Conservation (phyloP, 2,888 invertebrate species). For the Melieria omissa region DNA sequence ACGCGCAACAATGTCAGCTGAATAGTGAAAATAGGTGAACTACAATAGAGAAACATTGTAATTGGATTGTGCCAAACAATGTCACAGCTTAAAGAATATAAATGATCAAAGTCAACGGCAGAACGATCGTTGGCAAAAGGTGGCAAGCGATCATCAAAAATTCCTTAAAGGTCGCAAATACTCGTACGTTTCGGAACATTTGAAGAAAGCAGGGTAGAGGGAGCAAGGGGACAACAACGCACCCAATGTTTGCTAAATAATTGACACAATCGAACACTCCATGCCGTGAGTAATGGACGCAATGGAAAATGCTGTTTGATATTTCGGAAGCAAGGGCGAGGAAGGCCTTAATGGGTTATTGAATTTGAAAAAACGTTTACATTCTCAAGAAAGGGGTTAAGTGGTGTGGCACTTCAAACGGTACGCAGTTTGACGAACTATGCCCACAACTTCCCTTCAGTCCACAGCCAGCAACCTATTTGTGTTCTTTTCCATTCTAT, state of each 20-base stretch:
- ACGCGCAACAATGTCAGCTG: slow-evolving; percentile 49
- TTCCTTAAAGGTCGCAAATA: not conserved
- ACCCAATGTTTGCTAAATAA: slow-evolving; percentile 10
- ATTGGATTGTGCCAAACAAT: slow-evolving; percentile 25
- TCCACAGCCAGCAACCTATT: no score
- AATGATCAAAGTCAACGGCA: slow-evolving; percentile 47
- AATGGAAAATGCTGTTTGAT: no score
- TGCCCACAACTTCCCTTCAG: no score
- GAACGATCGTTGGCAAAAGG: slow-evolving; percentile 38
- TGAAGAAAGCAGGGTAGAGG: not conserved
- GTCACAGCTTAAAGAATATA: slow-evolving; percentile 47
- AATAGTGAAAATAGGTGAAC: slow-evolving; percentile 32
- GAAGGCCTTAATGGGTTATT: no score
- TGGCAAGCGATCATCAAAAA: slow-evolving; percentile 30
- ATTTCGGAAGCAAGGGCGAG: no score
- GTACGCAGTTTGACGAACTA: no score
- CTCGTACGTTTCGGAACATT: not conserved
- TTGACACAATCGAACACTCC: slow-evolving; percentile 6
- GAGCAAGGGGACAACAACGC: not conserved
- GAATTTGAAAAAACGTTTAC: no score
- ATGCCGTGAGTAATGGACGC: no score
- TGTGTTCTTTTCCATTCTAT: no score
- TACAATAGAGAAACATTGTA: slow-evolving; percentile 39
- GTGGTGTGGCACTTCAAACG: no score
- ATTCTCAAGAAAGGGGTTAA: no score